Percentiles rank a stretch among this genome's conserved stretches.
Evolutionary conservation across 2,797 vertebrate genomes (phyloP).

Genomic region (Ptychadena robeensis): DNA sequence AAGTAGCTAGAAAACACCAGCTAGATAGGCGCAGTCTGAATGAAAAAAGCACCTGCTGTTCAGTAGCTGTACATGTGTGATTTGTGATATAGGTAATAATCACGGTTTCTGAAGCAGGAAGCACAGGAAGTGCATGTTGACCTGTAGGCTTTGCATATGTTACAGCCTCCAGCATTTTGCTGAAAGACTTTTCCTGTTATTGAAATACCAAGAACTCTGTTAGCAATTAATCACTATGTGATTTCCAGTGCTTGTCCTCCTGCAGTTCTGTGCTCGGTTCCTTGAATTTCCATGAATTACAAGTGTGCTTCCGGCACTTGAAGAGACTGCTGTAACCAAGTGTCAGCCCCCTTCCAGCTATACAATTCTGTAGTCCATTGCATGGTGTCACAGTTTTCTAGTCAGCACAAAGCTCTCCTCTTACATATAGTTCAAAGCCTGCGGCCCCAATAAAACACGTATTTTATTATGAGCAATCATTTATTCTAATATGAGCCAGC

Average conservation of each 20-base stretch:
- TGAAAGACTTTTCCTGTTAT: constrained; percentile 78
- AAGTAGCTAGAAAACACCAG: background rate
- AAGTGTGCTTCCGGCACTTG: constrained; percentile 68
- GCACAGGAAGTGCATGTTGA: constrained; percentile 62
- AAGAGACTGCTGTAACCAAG: background rate
- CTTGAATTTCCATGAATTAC: constrained; percentile 74
- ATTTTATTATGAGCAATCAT: background rate
- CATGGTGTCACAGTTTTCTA: background rate
- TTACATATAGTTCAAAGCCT: too few species aligned
- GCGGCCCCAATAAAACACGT: background rate
- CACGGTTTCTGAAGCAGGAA: constrained; percentile 58
- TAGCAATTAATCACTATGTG: constrained; percentile 76
- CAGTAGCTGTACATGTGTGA: background rate
- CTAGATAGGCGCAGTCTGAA: background rate
- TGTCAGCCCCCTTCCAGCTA: background rate
- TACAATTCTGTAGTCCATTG: background rate
- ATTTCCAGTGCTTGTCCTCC: constrained; percentile 69
- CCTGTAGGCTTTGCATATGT: constrained; percentile 57
- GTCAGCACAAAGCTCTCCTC: background rate
- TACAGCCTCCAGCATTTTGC: constrained; percentile 55
- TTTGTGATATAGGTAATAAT: constrained; percentile 37
- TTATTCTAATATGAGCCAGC: background rate
- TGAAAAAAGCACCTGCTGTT: constrained; percentile 13
- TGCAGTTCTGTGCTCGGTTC: constrained; percentile 20
- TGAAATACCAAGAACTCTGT: constrained; percentile 75